Base-by-base conservation (phyloP, 2,797 vertebrate genomes). In the Chaenodraco wilsoni region DNA sequence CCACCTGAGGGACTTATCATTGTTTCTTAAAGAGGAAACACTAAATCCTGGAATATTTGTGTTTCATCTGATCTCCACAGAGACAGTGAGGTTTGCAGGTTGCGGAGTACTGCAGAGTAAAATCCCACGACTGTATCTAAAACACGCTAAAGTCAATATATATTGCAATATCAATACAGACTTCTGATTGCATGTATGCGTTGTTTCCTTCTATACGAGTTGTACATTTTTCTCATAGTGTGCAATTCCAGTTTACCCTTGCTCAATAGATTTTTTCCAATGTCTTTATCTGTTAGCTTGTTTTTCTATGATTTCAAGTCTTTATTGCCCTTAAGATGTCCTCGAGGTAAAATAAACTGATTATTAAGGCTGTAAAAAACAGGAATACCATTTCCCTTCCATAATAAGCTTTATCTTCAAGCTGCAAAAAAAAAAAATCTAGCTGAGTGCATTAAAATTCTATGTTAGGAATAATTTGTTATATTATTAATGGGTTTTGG, bases 1-100 rank as follows among this genome's bases (percentile, higher is more conserved):
- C 84, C 74, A 88, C 80, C 73, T 69, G 63, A 78, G 86, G 87
- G 87, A 79, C 71, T 69, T 58, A 60, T 83, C 5, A 7, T 54
- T 74, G 75, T 69, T 78, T 57, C 85, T 55, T 72, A 84, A 79
- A 85, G 48, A 84, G 65, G 72, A 76, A 77, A 74, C 46, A 52
- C 59, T 57, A 64, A 72, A 74, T 72, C 66, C 43, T 81, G 59
- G 82, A 87, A 79, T 67, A 68, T 60, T 41, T 63, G 11, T 41
- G 49, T 83, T 84, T 84, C 55, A 81, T 54, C 56, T 61, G 41
- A 63, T 21, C 66, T 80, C 65, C 10, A 8, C 45, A 69, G 66
- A 82, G 66, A 72, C 57, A 2, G 44, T 12, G 21, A 41, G 74
- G 58, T 81, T 79, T 82, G 72, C 56, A 70, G 72, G 55, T 33